These are phyloP conservation scores for Odontamblyopus rebecca DNA, from an alignment of 2,797 vertebrate species.

Conservation along the genomic window DNA sequence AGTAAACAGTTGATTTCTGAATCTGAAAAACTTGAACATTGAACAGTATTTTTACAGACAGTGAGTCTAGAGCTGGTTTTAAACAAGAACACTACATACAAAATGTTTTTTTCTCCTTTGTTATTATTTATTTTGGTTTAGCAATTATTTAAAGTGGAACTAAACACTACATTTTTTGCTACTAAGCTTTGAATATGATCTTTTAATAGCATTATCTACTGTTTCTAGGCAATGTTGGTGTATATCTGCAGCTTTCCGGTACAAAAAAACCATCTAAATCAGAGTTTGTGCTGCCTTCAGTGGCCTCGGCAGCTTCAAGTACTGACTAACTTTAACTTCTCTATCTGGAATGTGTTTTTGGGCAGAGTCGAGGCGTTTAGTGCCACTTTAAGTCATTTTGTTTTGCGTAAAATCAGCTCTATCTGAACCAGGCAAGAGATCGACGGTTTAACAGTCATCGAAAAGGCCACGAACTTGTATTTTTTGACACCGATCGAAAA, in stretches of 20 bases:
- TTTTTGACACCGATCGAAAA: slow-evolving; percentile 16
- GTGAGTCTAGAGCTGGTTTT: slow-evolving; percentile 8
- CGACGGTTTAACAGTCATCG: slow-evolving; percentile 55
- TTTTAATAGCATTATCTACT: too few species aligned
- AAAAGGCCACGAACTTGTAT: slow-evolving; percentile 56
- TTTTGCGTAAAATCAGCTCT: slow-evolving; percentile 42
- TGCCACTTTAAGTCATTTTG: background rate
- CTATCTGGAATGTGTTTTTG: too few species aligned
- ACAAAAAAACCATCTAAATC: too few species aligned
- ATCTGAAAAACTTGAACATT: slow-evolving; percentile 2
- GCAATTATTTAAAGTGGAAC: too few species aligned
- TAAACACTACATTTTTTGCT: too few species aligned
- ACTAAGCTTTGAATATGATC: too few species aligned
- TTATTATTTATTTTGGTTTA: background rate
- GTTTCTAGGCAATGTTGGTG: too few species aligned
- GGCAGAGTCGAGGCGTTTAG: too few species aligned
- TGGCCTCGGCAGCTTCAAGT: too few species aligned
- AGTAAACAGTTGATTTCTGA: slow-evolving; percentile 7
- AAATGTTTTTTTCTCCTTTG: background rate
- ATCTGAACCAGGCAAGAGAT: slow-evolving; percentile 21
- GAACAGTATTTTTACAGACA: slow-evolving; percentile 1
- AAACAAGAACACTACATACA: background rate
- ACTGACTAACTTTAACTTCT: too few species aligned
- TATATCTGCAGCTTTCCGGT: too few species aligned
- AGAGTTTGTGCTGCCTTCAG: too few species aligned